A percentile compares a stretch with the other conserved stretches of the same genome.
These are phyloP conservation scores for Phenacoccus solenopsis DNA, from an alignment of 1,140 invertebrate genomes.

Conservation along the genomic window DNA sequence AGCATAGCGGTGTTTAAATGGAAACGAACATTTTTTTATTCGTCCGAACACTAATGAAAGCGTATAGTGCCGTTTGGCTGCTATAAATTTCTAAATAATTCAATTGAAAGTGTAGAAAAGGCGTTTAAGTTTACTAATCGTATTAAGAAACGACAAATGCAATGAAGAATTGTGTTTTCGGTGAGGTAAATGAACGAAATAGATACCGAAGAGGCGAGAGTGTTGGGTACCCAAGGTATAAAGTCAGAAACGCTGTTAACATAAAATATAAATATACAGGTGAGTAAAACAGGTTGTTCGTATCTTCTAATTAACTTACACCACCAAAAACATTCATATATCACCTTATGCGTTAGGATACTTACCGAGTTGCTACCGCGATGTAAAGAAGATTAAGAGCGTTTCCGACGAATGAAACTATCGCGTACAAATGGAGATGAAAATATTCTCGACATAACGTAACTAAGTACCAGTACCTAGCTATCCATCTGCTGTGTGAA, in stretches of 20 bases:
- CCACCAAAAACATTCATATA: neutral
- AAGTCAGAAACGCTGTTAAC: neutral
- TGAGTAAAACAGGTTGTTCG: neutral
- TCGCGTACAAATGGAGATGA: neutral
- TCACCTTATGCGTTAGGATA: neutral
- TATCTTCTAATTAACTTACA: neutral
- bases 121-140: neutral
- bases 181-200: neutral
- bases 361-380: too few relatives aligned
- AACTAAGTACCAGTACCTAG: too few relatives aligned
- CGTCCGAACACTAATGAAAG: too few relatives aligned
- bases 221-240: too few relatives aligned
- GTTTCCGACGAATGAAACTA: neutral
- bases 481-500: too few relatives aligned
- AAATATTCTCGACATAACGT: too few relatives aligned
- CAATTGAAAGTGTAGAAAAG: neutral
- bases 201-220: too few relatives aligned
- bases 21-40: too few relatives aligned
- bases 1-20: too few relatives aligned
- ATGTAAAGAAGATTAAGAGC: neutral
- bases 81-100: neutral
- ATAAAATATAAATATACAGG: neutral
- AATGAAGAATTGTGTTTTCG: neutral
- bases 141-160: neutral
- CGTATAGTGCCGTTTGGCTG: too few relatives aligned